These are phyloP conservation scores for Anthopleura sola DNA, from an alignment of 64 coral and sea anemone genomes.

Conservation along the genomic window DNA sequence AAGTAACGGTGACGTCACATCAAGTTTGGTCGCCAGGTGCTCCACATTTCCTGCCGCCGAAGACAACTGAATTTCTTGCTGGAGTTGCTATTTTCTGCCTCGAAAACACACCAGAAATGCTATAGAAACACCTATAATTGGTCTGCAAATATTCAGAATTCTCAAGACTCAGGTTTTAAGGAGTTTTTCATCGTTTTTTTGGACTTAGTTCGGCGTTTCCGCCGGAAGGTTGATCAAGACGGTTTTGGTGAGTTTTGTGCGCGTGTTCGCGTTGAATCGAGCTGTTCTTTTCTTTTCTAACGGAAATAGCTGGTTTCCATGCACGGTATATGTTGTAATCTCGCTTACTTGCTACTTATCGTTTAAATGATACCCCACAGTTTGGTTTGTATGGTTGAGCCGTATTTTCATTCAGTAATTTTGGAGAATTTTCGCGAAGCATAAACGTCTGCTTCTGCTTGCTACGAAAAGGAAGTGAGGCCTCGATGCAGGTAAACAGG, in stretches of 20 bases:
- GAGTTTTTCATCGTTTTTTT: background rate
- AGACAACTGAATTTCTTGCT: constrained; percentile 8
- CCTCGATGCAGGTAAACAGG: constrained; percentile 1
- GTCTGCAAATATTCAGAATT: constrained; percentile 14
- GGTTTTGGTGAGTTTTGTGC: constrained; percentile 45
- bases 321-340: background rate
- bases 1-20: constrained; percentile 92
- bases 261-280: background rate
- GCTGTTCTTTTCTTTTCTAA: constrained; percentile 25
- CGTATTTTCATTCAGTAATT: background rate
- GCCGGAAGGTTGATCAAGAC: constrained; percentile 78
- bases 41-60: constrained; percentile 55
- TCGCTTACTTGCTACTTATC: background rate
- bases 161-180: background rate
- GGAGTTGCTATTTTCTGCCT: background rate
- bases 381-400: background rate
- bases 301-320: constrained; percentile 6
- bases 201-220: constrained; percentile 53
- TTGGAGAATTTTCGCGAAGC: background rate
- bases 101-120: background rate
- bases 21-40: constrained; percentile 81
- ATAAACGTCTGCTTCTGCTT: background rate
- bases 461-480: background rate
- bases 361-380: background rate
- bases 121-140: background rate